These are phyloP conservation scores for Aphaenogaster rudis DNA, from an alignment of 1,140 invertebrate genomes.

Conservation along the genomic window DNA sequence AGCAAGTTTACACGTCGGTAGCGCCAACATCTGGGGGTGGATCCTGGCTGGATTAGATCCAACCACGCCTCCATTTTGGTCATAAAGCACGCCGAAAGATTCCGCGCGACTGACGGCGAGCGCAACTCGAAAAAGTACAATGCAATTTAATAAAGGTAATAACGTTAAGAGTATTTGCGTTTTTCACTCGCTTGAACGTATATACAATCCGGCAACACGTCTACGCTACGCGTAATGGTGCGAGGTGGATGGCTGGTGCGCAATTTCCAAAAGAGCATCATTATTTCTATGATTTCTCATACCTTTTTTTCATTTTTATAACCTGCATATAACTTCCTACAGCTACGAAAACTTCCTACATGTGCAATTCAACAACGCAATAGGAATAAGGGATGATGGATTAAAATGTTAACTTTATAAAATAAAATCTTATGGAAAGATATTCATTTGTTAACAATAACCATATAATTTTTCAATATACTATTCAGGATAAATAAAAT, in stretches of 20 bases:
- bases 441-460: not conserved
- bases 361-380: not conserved
- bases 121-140: conserved; percentile 46
- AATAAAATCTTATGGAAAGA: not conserved
- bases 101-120: conserved; percentile 55
- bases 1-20: conserved; percentile 18
- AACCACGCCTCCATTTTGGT: conserved; percentile 72
- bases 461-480: not conserved
- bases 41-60: conserved; percentile 64
- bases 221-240: conserved; percentile 15
- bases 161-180: conserved; percentile 85
- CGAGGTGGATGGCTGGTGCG: not conserved
- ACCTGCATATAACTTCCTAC: not conserved
- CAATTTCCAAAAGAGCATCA: conserved; percentile 21
- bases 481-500: not conserved
- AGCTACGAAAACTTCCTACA: not conserved
- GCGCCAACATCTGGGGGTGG: conserved; percentile 50
- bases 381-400: not conserved
- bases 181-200: conserved; percentile 73
- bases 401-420: conserved; percentile 4
- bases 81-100: conserved; percentile 68
- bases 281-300: not conserved
- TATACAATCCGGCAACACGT: conserved; percentile 76
- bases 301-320: not conserved
- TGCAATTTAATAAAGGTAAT: conserved; percentile 87